Percentiles rank a stretch among this genome's conserved stretches.
Conservation (phyloP, 1,140 invertebrate genomes). For the Drosophila ogumai region DNA sequence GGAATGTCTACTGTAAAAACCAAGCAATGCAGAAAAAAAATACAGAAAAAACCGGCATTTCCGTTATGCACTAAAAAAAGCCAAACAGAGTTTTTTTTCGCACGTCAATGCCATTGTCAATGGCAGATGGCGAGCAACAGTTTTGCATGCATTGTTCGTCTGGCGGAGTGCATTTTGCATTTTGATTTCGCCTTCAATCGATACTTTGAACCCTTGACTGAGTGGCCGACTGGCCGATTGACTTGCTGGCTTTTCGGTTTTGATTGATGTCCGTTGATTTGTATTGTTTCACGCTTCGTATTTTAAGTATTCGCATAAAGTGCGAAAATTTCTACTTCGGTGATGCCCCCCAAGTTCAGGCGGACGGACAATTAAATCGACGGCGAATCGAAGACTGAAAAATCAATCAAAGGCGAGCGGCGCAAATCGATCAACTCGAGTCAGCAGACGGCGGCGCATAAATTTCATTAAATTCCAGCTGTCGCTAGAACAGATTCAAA, state of each 20-base stretch:
- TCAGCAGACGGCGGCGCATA: conserved; percentile 54
- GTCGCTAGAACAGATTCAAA: conserved; percentile 59
- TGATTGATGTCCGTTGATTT: conserved; percentile 61
- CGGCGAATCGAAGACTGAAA: conserved; percentile 28
- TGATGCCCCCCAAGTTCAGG: conserved; percentile 41
- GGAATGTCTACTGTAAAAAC: background rate
- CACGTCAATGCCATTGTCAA: too few species aligned
- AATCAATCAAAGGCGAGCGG: conserved; percentile 51
- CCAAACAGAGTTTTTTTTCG: background rate
- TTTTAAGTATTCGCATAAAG: conserved; percentile 64
- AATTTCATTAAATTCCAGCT: conserved; percentile 75
- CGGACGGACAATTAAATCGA: conserved; percentile 49
- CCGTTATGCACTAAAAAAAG: conserved; percentile 31
- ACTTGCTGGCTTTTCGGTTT: conserved; percentile 53
- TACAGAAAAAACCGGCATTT: conserved; percentile 10
- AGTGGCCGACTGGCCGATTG: conserved; percentile 57
- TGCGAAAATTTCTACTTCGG: conserved; percentile 52
- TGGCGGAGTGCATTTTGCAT: conserved; percentile 48
- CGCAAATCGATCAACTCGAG: conserved; percentile 42
- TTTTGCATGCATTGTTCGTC: conserved; percentile 62
- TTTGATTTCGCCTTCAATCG: conserved; percentile 61
- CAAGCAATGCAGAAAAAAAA: background rate
- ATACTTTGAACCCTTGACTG: conserved; percentile 68
- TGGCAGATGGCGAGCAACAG: conserved; percentile 30
- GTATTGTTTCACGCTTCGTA: conserved; percentile 34